Conservation (phyloP, 2,113 vertebrate genomes). For the Serinus canaria region DNA sequence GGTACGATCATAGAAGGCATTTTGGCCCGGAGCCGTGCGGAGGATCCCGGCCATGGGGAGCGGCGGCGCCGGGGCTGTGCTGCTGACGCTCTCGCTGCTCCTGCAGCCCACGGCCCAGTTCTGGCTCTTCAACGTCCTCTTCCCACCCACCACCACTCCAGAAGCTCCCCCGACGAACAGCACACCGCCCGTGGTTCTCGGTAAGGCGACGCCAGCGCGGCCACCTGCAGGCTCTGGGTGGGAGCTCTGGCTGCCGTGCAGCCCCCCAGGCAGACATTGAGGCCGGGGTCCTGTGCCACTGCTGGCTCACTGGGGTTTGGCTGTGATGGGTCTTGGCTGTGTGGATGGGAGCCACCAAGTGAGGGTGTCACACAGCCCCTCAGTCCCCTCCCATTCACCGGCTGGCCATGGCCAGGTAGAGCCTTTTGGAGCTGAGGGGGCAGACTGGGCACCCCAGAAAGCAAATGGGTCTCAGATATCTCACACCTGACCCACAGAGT, state of each 20-base stretch:
- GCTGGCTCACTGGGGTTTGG: neutral
- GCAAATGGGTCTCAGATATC: neutral
- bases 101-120: slow-evolving; percentile 47
- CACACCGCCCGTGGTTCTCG: slow-evolving; percentile 50
- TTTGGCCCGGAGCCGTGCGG: neutral
- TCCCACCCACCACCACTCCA: slow-evolving; percentile 57
- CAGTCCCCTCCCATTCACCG: accelerated
- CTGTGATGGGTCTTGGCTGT: neutral
- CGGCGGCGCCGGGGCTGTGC: neutral
- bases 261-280: accelerated
- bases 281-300: accelerated
- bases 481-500: neutral
- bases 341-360: neutral
- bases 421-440: neutral
- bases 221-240: accelerated
- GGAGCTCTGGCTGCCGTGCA: accelerated
- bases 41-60: slow-evolving; percentile 44
- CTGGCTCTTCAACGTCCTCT: slow-evolving; percentile 66
- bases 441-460: neutral
- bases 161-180: slow-evolving; percentile 63
- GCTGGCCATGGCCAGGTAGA: neutral
- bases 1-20: slow-evolving; percentile 9
- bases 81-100: slow-evolving; percentile 39
- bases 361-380: neutral
- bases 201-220: neutral